These are phyloP conservation scores for Protaetia brevitarsis DNA, from an alignment of 1,140 invertebrate genomes.

Conservation along the genomic window DNA sequence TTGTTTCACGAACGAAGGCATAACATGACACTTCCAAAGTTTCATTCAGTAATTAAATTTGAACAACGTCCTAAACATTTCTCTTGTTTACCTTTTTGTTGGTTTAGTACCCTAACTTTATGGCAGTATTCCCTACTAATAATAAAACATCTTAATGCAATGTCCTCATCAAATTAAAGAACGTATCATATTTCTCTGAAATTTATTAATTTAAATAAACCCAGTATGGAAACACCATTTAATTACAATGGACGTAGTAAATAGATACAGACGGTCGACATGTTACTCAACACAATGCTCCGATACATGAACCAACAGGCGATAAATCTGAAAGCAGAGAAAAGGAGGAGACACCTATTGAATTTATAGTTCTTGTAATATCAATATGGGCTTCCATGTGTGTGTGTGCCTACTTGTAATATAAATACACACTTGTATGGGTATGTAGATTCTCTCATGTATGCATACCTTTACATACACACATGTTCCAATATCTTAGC, in stretches of 20 bases:
- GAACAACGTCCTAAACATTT: no score
- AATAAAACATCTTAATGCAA: not conserved
- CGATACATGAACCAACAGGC: not conserved
- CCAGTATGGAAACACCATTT: not conserved
- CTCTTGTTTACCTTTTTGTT: no score
- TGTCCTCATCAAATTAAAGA: not conserved
- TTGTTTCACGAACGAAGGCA: no score
- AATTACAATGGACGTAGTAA: conserved; percentile 10
- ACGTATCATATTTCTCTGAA: conserved; percentile 1
- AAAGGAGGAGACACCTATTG: conserved; percentile 4
- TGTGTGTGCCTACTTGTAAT: not conserved
- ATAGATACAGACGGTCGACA: not conserved
- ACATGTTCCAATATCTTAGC: not conserved
- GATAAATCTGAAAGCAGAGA: not conserved
- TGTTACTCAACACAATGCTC: not conserved
- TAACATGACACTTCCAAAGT: no score
- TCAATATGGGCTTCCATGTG: not conserved
- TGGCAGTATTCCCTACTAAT: no score
- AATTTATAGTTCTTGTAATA: conserved; percentile 11
- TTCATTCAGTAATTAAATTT: no score
- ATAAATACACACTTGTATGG: not conserved
- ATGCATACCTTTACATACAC: no score
- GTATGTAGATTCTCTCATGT: not conserved
- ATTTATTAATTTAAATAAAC: conserved; percentile 19
- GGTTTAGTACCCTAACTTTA: no score